Evolutionary conservation across 2,113 vertebrate species (phyloP).

Genomic region (Cavia aperea): DNA sequence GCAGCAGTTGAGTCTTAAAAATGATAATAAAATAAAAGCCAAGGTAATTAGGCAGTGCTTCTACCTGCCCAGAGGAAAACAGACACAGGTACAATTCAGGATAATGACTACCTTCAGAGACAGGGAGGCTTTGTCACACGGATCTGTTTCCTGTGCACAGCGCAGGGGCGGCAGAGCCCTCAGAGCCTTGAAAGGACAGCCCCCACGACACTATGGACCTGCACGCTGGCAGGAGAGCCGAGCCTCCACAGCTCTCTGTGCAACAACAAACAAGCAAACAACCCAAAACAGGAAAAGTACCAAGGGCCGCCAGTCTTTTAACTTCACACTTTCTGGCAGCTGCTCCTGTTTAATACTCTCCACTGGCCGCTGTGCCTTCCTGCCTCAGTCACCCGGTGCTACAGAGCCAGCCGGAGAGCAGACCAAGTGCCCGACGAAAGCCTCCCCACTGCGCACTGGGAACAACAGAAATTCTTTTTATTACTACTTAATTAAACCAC

Average conservation of each 20-base stretch:
- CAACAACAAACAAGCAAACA: background rate
- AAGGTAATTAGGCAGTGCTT: background rate
- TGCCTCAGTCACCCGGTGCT: background rate
- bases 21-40: background rate
- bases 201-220: background rate
- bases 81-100: background rate
- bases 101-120: background rate
- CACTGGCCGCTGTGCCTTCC: no score
- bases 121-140: background rate
- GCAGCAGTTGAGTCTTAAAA: background rate
- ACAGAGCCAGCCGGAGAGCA: no score
- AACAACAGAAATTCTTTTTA: background rate
- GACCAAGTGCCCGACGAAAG: background rate
- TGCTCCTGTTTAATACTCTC: background rate
- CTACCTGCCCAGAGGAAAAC: background rate
- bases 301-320: background rate
- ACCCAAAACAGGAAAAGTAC: background rate
- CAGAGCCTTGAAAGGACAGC: background rate
- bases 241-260: background rate
- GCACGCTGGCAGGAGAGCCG: background rate
- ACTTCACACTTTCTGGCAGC: background rate
- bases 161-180: background rate
- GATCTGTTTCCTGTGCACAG: background rate
- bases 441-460: background rate
- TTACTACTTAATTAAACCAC: background rate